Percentiles rank a stretch among this genome's conserved stretches.
Conservation (phyloP, 2,797 vertebrate genomes). For the Pseudomugil tenellus region DNA sequence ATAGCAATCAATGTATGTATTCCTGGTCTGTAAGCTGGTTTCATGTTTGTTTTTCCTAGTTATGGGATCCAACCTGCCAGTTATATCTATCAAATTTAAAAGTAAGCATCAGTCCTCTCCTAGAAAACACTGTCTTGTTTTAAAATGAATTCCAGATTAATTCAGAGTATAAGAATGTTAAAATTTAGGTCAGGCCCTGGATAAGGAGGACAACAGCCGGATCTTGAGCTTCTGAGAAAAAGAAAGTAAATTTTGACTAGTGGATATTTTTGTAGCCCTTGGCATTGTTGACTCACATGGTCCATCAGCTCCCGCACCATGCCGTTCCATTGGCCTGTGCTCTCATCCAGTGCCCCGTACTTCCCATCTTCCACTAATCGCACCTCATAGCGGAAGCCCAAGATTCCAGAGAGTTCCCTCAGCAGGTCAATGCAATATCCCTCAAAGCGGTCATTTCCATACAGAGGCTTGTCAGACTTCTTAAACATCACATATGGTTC, state of each 20-base stretch:
- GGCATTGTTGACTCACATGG: slow-evolving; percentile 88
- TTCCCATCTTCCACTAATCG: slow-evolving; percentile 82
- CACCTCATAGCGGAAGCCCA: slow-evolving; percentile 84
- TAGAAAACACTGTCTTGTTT: slow-evolving; percentile 1
- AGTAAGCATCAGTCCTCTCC: neutral
- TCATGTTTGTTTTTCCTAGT: neutral
- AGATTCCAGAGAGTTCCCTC: slow-evolving; percentile 80
- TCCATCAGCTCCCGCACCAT: slow-evolving; percentile 98
- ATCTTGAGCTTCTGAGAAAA: slow-evolving; percentile 2
- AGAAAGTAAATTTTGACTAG: neutral
- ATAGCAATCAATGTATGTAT: neutral
- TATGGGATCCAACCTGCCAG: neutral
- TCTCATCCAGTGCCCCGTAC: slow-evolving; percentile 80
- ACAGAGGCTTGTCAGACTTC: slow-evolving; percentile 84
- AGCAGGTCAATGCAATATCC: slow-evolving; percentile 84
- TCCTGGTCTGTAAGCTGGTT: neutral
- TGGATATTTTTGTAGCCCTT: slow-evolving; percentile 1
- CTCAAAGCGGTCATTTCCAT: slow-evolving; percentile 84
- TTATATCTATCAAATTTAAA: neutral
- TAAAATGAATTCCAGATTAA: slow-evolving; percentile 13
- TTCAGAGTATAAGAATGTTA: neutral
- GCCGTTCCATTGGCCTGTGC: slow-evolving; percentile 93
- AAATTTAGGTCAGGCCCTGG: neutral
- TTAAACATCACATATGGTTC: slow-evolving; percentile 86
- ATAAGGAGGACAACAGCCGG: slow-evolving; percentile 1